Evolutionary conservation across 2,797 vertebrate genomes (phyloP).

Genomic region (Antennarius maculatus): DNA sequence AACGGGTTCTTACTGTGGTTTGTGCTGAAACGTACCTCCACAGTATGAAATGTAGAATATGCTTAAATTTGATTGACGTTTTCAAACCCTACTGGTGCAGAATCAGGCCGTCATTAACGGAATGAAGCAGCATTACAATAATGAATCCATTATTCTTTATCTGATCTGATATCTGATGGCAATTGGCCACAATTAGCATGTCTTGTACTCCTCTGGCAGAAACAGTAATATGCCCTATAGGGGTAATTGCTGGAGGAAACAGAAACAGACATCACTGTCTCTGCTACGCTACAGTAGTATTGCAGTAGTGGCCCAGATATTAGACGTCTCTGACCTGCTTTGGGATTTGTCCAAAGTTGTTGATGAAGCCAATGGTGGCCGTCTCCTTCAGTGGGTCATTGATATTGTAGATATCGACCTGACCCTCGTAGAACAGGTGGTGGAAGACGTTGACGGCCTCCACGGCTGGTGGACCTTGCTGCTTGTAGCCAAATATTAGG

Average conservation of each 20-base stretch:
- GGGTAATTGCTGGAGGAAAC: neutral
- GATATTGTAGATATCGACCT: slow-evolving; percentile 99
- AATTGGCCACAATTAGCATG: no score
- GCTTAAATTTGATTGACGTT: neutral
- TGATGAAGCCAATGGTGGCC: slow-evolving; percentile 98
- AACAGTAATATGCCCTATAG: neutral
- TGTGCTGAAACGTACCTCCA: no score
- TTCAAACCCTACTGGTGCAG: no score
- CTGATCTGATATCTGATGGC: neutral
- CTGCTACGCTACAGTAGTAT: neutral
- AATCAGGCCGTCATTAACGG: neutral
- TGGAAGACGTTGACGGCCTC: slow-evolving; percentile 98
- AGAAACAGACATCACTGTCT: no score
- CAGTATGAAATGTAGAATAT: neutral
- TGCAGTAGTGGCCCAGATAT: neutral
- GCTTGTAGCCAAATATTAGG: slow-evolving; percentile 97
- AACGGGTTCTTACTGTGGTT: neutral
- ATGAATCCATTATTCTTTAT: no score
- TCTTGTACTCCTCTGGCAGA: no score
- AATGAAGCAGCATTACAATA: neutral
- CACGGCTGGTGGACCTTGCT: slow-evolving; percentile 95
- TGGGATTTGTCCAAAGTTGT: slow-evolving; percentile 99
- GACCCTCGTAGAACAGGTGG: slow-evolving; percentile 98
- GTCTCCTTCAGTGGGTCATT: slow-evolving; percentile 99
- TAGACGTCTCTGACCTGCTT: slow-evolving; percentile 85